Percentiles rank a stretch among this genome's conserved stretches.
phyloP scores from a whole-genome alignment of 1,140 invertebrate genomes.

The Hypothenemus hampei region DNA sequence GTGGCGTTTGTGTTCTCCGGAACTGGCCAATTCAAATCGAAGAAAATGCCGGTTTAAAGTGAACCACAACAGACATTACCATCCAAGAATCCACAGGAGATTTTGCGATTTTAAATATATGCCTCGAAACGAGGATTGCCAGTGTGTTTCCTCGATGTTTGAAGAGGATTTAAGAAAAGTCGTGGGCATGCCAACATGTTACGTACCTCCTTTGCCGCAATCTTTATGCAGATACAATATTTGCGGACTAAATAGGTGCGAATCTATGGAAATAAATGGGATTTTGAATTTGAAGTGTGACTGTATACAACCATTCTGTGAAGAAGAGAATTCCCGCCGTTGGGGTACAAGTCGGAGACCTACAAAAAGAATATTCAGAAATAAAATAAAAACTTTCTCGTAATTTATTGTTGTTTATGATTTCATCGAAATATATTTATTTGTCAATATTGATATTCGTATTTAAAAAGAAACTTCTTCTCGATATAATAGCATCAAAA shows the following conservation, averaged over 20 bases:
- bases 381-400: not conserved
- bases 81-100: constrained; percentile 31
- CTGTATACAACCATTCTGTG: constrained; percentile 17
- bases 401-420: too few relatives aligned
- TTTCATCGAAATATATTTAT: too few relatives aligned
- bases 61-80: constrained; percentile 16
- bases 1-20: constrained; percentile 29
- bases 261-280: constrained; percentile 3
- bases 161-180: constrained; percentile 28
- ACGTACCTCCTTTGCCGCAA: constrained; percentile 28
- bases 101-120: constrained; percentile 33
- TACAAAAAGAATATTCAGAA: not conserved
- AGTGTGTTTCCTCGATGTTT: constrained; percentile 26
- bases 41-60: constrained; percentile 29
- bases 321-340: not conserved
- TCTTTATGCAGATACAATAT: constrained; percentile 31
- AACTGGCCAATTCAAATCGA: constrained; percentile 13
- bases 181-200: constrained; percentile 33
- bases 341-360: constrained; percentile 9
- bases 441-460: too few relatives aligned
- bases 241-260: constrained; percentile 29
- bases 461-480: not conserved
- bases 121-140: constrained; percentile 25
- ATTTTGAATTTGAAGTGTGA: constrained; percentile 27
- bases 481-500: not conserved